Conservation (phyloP, 2,113 vertebrate genomes). For the Lathamus discolor region DNA sequence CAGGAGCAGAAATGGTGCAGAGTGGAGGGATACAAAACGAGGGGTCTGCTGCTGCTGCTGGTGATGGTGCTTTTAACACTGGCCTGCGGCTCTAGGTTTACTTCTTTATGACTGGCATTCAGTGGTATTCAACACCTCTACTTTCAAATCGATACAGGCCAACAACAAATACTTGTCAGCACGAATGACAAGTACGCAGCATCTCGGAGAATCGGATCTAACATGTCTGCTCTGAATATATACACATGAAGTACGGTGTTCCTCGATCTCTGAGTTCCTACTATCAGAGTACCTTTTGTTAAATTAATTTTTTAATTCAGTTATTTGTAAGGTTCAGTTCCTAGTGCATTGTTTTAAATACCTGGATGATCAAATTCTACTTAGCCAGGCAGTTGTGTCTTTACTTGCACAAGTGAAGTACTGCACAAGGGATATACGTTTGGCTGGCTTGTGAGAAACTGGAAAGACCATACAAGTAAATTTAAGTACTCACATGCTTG, state of each 20-base stretch:
- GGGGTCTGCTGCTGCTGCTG: neutral
- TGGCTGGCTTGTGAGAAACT: neutral
- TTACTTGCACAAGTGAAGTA: neutral
- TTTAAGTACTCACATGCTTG: neutral
- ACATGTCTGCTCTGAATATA: fast-evolving
- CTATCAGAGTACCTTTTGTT: neutral
- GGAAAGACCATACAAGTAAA: fast-evolving
- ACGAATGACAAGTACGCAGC: fast-evolving
- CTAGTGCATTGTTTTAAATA: neutral
- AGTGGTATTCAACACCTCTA: neutral
- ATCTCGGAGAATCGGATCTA: neutral
- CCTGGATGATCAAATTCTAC: neutral
- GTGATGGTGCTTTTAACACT: neutral
- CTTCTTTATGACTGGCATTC: neutral
- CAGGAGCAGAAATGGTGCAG: neutral
- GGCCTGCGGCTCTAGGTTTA: neutral
- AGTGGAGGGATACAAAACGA: neutral
- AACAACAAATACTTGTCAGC: neutral
- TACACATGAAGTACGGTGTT: neutral
- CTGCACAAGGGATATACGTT: fast-evolving
- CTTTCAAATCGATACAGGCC: neutral
- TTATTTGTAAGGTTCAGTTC: neutral
- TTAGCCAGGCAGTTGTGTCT: neutral
- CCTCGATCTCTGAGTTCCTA: neutral
- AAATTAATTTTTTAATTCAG: neutral